Evolutionary conservation across 2,113 vertebrate genomes (phyloP).

Genomic region (Psilopogon haemacephalus): DNA sequence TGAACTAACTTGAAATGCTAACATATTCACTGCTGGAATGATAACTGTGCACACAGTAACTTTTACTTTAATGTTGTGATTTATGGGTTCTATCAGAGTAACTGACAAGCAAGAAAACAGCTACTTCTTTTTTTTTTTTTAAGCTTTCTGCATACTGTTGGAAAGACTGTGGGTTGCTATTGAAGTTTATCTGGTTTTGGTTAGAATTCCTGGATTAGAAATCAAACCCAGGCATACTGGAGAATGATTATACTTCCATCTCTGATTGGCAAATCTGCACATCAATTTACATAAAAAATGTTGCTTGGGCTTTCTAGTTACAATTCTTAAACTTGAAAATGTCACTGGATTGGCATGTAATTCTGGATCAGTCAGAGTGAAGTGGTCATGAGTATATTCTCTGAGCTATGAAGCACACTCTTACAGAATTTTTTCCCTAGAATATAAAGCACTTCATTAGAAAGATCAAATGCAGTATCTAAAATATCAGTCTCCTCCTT

Average conservation of each 20-base stretch:
- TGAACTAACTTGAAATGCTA: conserved; percentile 21
- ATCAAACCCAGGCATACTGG: not conserved
- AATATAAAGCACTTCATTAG: not conserved
- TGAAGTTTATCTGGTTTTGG: not conserved
- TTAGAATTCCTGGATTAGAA: not conserved
- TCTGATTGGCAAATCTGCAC: not conserved
- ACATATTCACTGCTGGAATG: not conserved
- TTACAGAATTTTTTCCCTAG: not conserved
- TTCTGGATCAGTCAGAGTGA: not conserved
- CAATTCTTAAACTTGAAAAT: not conserved
- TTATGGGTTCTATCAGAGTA: not conserved
- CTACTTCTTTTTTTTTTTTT: not conserved
- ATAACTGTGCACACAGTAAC: not conserved
- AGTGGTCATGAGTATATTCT: not conserved
- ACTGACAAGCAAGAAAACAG: not conserved
- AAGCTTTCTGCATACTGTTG: not conserved
- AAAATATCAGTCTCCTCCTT: not conserved
- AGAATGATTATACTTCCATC: not conserved
- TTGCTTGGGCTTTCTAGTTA: not conserved
- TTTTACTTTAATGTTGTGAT: not conserved
- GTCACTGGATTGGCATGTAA: not conserved
- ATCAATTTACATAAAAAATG: not conserved
- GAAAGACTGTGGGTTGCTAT: not conserved
- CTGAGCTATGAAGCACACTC: not conserved
- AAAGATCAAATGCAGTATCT: not conserved